These are phyloP conservation scores for Vimba vimba DNA, from an alignment of 2,113 vertebrate species.

Conservation along the genomic window DNA sequence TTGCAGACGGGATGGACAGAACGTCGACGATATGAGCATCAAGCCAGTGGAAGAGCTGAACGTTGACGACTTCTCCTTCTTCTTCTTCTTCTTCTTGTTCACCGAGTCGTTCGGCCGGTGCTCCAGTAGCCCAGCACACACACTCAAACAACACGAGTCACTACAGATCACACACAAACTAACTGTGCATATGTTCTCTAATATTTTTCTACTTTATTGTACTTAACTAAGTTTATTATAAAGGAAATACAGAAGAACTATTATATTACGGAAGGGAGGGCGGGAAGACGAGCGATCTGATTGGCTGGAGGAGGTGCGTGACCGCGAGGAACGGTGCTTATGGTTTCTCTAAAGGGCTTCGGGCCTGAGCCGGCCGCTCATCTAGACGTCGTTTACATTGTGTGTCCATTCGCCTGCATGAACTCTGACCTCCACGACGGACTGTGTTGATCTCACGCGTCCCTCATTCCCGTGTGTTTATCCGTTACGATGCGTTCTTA, in stretches of 20 bases:
- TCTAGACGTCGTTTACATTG: constrained; percentile 23
- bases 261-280: constrained; percentile 76
- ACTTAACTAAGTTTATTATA: constrained; percentile 93
- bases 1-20: constrained; percentile 90
- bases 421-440: constrained; percentile 21
- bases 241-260: constrained; percentile 82
- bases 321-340: constrained; percentile 45
- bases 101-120: constrained; percentile 63
- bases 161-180: constrained; percentile 74
- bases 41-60: constrained; percentile 13
- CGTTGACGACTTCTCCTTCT: constrained; percentile 42
- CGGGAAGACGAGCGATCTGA: constrained; percentile 24
- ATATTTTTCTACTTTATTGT: constrained; percentile 95
- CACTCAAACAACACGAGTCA: constrained; percentile 75
- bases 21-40: constrained; percentile 90
- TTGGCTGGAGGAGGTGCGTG: constrained; percentile 60
- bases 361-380: not conserved
- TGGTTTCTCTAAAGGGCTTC: not conserved
- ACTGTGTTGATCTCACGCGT: not conserved
- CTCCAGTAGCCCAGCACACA: constrained; percentile 76
- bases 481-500: not conserved
- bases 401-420: constrained; percentile 18
- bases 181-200: constrained; percentile 86
- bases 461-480: constrained; percentile 1
- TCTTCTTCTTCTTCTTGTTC: constrained; percentile 61